phyloP scores from a whole-genome alignment of 1,140 invertebrate species.

The Lordiphosa clarofinis region DNA sequence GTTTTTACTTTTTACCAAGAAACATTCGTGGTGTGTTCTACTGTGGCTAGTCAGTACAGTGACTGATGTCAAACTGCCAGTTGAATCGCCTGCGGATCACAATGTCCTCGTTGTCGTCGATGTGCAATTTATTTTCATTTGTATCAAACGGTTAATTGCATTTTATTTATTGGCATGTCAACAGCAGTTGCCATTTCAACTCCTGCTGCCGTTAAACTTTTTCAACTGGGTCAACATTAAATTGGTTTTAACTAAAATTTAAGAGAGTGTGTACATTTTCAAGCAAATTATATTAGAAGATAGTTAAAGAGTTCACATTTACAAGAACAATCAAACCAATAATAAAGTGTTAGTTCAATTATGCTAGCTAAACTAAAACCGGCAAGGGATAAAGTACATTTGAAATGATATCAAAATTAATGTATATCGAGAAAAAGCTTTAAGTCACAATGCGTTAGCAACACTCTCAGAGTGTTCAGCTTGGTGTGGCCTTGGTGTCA shows the following conservation, averaged over 20 bases:
- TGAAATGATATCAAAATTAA: too few species aligned
- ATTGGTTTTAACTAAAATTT: conserved; percentile 29
- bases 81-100: conserved; percentile 20
- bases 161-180: conserved; percentile 76
- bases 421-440: too few species aligned
- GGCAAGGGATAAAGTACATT: too few species aligned
- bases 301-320: too few species aligned
- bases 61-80: conserved; percentile 41
- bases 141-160: conserved; percentile 64
- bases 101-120: conserved; percentile 53
- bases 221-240: conserved; percentile 43
- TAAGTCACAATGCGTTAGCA: too few species aligned
- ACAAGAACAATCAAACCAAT: too few species aligned
- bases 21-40: conserved; percentile 3
- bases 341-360: too few species aligned
- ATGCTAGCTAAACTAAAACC: too few species aligned
- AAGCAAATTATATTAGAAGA: background rate
- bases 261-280: background rate
- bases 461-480: too few species aligned
- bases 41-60: conserved; percentile 21
- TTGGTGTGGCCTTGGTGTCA: too few species aligned
- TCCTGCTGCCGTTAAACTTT: conserved; percentile 4
- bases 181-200: conserved; percentile 62
- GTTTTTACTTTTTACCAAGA: conserved; percentile 13
- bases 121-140: conserved; percentile 75